phyloP scores from a whole-genome alignment of 2,888 invertebrate genomes.

The Erebia ligea region DNA sequence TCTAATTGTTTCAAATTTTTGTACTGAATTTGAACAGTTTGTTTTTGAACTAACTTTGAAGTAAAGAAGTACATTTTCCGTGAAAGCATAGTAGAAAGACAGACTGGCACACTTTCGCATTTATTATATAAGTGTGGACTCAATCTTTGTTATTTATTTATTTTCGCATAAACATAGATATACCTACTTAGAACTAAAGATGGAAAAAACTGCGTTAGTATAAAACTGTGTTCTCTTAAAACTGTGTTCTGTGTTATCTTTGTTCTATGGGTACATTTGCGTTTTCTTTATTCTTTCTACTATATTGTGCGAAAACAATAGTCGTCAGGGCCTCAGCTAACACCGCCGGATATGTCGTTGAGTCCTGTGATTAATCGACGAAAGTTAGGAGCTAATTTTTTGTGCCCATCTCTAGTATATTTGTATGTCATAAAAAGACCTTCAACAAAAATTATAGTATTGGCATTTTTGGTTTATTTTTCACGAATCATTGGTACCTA shows the following conservation, averaged over 20 bases:
- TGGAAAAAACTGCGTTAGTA: no score
- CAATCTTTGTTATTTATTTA: no score
- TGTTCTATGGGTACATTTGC: not conserved
- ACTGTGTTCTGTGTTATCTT: no score
- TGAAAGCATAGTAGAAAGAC: no score
- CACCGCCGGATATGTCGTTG: slow-evolving; percentile 29
- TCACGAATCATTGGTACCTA: no score
- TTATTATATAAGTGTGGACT: no score
- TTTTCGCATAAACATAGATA: no score
- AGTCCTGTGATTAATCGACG: slow-evolving; percentile 33
- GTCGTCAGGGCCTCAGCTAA: not conserved
- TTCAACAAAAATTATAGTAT: not conserved
- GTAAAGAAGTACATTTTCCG: no score
- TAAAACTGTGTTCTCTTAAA: no score
- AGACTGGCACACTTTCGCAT: no score
- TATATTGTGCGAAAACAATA: not conserved
- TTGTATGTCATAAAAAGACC: not conserved
- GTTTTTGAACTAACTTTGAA: not conserved
- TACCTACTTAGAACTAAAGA: no score
- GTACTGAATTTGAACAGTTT: not conserved
- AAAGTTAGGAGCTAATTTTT: slow-evolving; percentile 32
- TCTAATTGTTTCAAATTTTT: not conserved
- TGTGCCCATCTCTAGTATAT: slow-evolving; percentile 18
- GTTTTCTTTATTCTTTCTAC: not conserved
- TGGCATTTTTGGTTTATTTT: not conserved